These are phyloP conservation scores for Xiphophorus hellerii DNA, from an alignment of 2,113 vertebrate genomes.

Conservation along the genomic window DNA sequence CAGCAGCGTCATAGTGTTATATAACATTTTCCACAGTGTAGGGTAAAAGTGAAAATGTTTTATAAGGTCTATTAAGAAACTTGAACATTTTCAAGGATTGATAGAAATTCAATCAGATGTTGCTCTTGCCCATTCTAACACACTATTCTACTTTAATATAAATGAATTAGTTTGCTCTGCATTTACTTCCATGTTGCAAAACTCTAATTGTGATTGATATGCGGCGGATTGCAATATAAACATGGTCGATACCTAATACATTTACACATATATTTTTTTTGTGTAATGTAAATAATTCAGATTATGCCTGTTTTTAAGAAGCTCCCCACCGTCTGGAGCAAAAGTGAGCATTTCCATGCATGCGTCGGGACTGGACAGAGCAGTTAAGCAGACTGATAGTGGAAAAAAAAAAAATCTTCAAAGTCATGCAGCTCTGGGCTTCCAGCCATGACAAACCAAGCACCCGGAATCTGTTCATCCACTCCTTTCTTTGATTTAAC, in stretches of 20 bases:
- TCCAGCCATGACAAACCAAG: constrained; percentile 38
- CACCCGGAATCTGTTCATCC: constrained; percentile 35
- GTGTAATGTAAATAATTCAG: constrained; percentile 8
- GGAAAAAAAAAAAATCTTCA: constrained; percentile 58
- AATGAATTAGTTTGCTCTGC: too few relatives aligned
- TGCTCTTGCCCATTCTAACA: too few relatives aligned
- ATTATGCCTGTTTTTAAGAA: not conserved
- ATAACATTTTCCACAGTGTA: too few relatives aligned
- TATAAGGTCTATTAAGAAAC: too few relatives aligned
- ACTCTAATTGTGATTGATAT: not conserved
- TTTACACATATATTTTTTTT: not conserved
- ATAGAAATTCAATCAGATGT: too few relatives aligned
- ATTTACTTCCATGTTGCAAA: not conserved
- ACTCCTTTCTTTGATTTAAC: constrained; percentile 62
- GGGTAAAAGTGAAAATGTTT: too few relatives aligned
- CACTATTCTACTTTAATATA: too few relatives aligned
- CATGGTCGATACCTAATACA: not conserved
- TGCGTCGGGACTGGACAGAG: constrained; percentile 23
- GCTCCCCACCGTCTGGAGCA: constrained; percentile 24
- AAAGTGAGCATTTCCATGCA: constrained; percentile 37
- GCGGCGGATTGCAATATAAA: not conserved
- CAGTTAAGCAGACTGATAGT: constrained; percentile 61
- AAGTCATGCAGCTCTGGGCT: constrained; percentile 52
- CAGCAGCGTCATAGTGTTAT: too few relatives aligned
- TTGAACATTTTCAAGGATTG: too few relatives aligned